A percentile compares a stretch with the other conserved stretches of the same genome.
phyloP scores from a whole-genome alignment of 2,797 vertebrate genomes.

The Urocyon cinereoargenteus region DNA sequence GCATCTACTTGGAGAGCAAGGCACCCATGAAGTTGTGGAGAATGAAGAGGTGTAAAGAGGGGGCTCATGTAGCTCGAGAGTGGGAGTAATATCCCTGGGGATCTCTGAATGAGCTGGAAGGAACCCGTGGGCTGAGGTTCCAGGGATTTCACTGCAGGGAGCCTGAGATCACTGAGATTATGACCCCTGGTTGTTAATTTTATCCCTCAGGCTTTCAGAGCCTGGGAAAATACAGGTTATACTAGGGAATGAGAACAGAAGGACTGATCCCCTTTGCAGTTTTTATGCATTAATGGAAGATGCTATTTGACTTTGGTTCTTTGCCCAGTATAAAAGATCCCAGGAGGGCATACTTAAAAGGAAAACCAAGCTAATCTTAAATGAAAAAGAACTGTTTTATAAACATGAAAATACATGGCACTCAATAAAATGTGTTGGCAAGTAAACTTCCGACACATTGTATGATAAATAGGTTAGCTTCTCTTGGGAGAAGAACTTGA shows the following conservation, averaged over 20 bases:
- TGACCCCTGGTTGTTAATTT: constrained; percentile 61
- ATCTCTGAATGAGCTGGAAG: neutral
- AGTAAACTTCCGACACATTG: neutral
- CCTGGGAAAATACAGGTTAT: constrained; percentile 79
- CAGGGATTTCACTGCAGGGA: neutral
- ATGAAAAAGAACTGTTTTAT: constrained; percentile 64
- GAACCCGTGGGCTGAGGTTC: neutral
- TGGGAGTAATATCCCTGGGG: neutral
- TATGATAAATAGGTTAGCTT: constrained; percentile 47
- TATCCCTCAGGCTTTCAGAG: constrained; percentile 59
- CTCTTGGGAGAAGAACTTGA: constrained; percentile 58
- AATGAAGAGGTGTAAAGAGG: neutral
- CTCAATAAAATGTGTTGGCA: constrained; percentile 64
- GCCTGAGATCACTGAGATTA: constrained; percentile 2
- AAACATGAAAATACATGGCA: constrained; percentile 69
- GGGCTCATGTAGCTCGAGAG: neutral
- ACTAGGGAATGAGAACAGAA: constrained; percentile 18
- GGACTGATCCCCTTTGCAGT: constrained; percentile 42
- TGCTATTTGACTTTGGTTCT: constrained; percentile 70
- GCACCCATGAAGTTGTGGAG: neutral
- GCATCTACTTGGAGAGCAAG: neutral
- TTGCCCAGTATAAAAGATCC: constrained; percentile 66
- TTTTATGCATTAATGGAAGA: constrained; percentile 56
- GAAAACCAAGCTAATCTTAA: constrained; percentile 61
- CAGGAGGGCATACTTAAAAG: constrained; percentile 56